phyloP scores from a whole-genome alignment of 2,888 invertebrate genomes.

The Chloroclysta siterata region DNA sequence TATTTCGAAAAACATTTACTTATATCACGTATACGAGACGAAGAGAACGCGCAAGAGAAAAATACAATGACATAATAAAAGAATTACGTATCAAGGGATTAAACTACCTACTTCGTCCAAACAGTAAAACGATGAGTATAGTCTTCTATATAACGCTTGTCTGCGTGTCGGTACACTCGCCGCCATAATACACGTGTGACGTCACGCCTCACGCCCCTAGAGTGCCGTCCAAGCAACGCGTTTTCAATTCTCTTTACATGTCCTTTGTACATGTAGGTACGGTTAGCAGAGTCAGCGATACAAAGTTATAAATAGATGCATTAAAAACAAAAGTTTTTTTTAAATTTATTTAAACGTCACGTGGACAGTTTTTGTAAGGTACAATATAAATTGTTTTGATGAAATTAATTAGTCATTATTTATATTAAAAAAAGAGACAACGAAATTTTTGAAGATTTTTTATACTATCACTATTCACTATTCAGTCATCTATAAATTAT shows the following conservation, averaged over 20 bases:
- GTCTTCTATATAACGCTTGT: background rate
- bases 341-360: too few relatives aligned
- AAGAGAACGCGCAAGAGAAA: too few relatives aligned
- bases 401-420: too few relatives aligned
- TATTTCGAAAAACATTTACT: too few relatives aligned
- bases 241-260: constrained; percentile 43
- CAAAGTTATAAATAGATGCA: background rate
- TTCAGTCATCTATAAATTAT: background rate
- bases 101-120: background rate
- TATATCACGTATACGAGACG: too few relatives aligned
- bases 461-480: too few relatives aligned
- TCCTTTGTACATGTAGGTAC: constrained; percentile 31
- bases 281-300: constrained; percentile 23
- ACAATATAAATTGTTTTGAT: too few relatives aligned
- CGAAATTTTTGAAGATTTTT: too few relatives aligned
- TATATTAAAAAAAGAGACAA: too few relatives aligned
- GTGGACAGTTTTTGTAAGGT: too few relatives aligned
- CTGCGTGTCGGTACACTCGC: constrained; percentile 8
- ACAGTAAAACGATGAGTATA: background rate
- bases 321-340: too few relatives aligned
- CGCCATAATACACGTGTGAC: constrained; percentile 15
- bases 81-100: background rate
- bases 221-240: constrained; percentile 31
- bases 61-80: background rate
- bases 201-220: constrained; percentile 34